A percentile compares a stretch with the other conserved stretches of the same genome.
phyloP scores from a whole-genome alignment of 1,140 invertebrate species.

The Orussus abietinus region DNA sequence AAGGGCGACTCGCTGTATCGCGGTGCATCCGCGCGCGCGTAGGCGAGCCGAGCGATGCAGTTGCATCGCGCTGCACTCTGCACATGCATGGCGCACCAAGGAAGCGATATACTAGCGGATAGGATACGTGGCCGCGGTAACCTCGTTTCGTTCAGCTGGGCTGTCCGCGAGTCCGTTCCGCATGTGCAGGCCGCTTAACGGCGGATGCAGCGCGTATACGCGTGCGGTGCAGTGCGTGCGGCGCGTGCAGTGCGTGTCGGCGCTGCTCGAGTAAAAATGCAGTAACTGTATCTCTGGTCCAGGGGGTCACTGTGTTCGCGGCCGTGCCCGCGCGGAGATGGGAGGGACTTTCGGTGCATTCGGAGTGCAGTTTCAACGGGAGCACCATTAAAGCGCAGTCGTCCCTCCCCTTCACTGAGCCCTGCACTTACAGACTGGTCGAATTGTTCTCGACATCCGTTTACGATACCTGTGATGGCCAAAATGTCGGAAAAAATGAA shows the following conservation, averaged over 20 bases:
- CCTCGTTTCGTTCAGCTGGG: slow-evolving; percentile 17
- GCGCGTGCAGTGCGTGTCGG: neutral
- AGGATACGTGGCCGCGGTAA: slow-evolving; percentile 13
- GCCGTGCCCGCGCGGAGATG: too few relatives aligned
- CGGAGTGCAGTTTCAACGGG: too few relatives aligned
- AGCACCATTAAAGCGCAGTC: too few relatives aligned
- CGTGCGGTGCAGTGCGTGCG: neutral
- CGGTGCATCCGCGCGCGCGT: too few relatives aligned
- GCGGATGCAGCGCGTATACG: too few relatives aligned
- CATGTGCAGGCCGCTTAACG: neutral
- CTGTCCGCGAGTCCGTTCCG: slow-evolving; percentile 1
- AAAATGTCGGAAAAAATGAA: neutral
- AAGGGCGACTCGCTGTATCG: too few relatives aligned
- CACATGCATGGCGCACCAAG: neutral
- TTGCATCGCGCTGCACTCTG: neutral
- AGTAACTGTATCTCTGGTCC: slow-evolving; percentile 1
- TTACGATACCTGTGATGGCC: too few relatives aligned
- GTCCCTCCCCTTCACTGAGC: too few relatives aligned
- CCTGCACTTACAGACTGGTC: too few relatives aligned
- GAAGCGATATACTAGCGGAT: too few relatives aligned
- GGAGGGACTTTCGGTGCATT: too few relatives aligned
- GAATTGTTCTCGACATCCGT: too few relatives aligned
- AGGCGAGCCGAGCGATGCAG: neutral
- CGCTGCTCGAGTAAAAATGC: neutral
- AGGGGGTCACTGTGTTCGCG: neutral